A percentile compares a stretch with the other conserved stretches of the same genome.
These are phyloP conservation scores for Drosophila limbata DNA, from an alignment of 2,888 invertebrate genomes.

Conservation along the genomic window DNA sequence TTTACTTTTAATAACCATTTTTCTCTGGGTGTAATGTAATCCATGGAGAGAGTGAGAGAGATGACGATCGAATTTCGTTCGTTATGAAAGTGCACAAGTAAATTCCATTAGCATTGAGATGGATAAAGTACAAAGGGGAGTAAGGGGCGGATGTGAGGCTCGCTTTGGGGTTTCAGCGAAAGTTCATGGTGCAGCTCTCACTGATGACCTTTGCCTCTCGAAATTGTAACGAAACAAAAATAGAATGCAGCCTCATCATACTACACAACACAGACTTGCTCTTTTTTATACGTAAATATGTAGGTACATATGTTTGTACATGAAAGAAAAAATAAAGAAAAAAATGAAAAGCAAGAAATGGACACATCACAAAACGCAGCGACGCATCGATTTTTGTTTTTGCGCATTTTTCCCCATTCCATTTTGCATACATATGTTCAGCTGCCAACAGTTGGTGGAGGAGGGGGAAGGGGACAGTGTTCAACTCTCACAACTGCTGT, in stretches of 20 bases:
- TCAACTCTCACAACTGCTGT: conserved; percentile 40
- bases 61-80: conserved; percentile 36
- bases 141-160: not conserved
- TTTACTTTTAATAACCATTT: no score
- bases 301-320: conserved; percentile 4
- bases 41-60: conserved; percentile 21
- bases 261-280: conserved; percentile 15
- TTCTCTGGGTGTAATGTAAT: conserved; percentile 13
- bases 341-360: conserved; percentile 57
- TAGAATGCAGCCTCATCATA: conserved; percentile 52
- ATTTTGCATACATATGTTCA: not conserved
- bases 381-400: conserved; percentile 57
- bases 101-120: conserved; percentile 43
- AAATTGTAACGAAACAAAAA: conserved; percentile 60
- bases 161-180: conserved; percentile 19
- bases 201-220: conserved; percentile 62
- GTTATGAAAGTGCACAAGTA: conserved; percentile 50
- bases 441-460: not conserved
- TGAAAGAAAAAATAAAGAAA: not conserved
- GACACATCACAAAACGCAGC: conserved; percentile 55
- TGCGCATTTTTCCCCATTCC: conserved; percentile 16
- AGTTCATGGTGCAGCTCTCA: conserved; percentile 59
- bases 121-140: not conserved
- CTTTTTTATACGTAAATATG: conserved; percentile 7
- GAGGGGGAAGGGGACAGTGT: not conserved